These are phyloP conservation scores for Notolepis coatsorum DNA, from an alignment of 2,797 vertebrate species.

Conservation along the genomic window DNA sequence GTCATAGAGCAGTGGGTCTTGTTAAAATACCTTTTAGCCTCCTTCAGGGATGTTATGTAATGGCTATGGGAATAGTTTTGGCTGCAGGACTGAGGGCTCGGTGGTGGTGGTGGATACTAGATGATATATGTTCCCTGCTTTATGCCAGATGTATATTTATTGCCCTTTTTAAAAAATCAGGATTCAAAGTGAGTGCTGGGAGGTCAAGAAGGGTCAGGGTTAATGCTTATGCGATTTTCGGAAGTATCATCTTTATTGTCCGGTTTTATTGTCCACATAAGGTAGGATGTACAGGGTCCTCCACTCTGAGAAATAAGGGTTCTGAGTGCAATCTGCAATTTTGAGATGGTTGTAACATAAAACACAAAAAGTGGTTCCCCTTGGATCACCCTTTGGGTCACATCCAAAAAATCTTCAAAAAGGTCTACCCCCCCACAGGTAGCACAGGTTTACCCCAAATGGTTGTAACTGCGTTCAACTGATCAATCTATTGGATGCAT, in stretches of 20 bases:
- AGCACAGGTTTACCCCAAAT: constrained; percentile 16
- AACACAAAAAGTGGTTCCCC: constrained; percentile 1
- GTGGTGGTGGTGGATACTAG: constrained; percentile 50
- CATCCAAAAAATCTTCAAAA: constrained; percentile 26
- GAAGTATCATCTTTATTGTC: constrained; percentile 34
- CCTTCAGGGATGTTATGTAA: constrained; percentile 82
- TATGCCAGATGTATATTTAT: constrained; percentile 73
- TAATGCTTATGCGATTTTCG: constrained; percentile 51
- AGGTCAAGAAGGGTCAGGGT: constrained; percentile 62
- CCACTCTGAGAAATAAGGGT: too few species aligned
- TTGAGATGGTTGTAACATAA: background rate
- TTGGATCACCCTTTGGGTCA: constrained; percentile 3
- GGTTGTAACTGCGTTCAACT: constrained; percentile 51
- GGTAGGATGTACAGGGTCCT: constrained; percentile 16
- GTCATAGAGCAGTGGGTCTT: constrained; percentile 77
- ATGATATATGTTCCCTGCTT: constrained; percentile 62
- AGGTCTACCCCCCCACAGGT: background rate
- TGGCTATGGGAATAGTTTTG: constrained; percentile 75
- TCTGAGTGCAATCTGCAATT: too few species aligned
- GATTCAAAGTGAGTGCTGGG: constrained; percentile 59
- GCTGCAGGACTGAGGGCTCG: constrained; percentile 60
- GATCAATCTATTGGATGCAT: constrained; percentile 71
- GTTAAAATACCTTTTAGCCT: constrained; percentile 85
- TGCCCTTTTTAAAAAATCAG: constrained; percentile 58
- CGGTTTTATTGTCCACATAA: background rate